Base-by-base conservation (phyloP, 2,113 vertebrate genomes). In the Cebidichthys violaceus region DNA sequence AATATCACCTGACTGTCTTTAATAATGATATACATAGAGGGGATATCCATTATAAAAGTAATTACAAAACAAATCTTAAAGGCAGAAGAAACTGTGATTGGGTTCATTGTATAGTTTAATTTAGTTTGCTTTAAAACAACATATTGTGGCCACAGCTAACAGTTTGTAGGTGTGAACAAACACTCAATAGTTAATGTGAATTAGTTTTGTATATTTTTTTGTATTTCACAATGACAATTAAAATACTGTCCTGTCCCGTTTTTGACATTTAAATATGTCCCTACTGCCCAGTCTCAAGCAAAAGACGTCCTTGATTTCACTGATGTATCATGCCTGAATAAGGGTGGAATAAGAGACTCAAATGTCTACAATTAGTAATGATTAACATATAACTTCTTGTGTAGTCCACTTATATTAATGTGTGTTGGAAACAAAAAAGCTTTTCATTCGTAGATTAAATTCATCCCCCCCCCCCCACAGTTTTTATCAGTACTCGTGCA, bases 401-500 rank as follows among this genome's bases (percentile, higher is more conserved):
- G 24, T 47, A 18, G 55, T 68, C 43, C 52, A 39, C 73, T 87
- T 62, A 31, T 78, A 68, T 74, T 81, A 82, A 68, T 67, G 41
- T 79, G 64, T 87, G 68, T 37, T 67, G 66, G 9, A 65, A 39
- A 67, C 27, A 4, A 57, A 57, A 66, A 67, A 59, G 33, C 4
- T 41, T 81, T 84, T 88, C 66, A 75, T 88, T 87, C 82, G 54
- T 27, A 76, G 65, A 82, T 88, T 57, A 68, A 85, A 88, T 83
- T 87, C 45, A 75, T 86, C 1, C 15, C 8, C 5, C 59, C 65
- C 17, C 50, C 15, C 4, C 59, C 60, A 13, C 50, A 76, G 54
- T 82, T 90, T 88, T 88, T 84, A 90, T 91, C 90, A 81, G 79
- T 54, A 24, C 80, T 84, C 81, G 80, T 84, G 91, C 89, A 88